Conservation (phyloP, 2,888 invertebrate genomes). For the Alloplasta piceator region DNA sequence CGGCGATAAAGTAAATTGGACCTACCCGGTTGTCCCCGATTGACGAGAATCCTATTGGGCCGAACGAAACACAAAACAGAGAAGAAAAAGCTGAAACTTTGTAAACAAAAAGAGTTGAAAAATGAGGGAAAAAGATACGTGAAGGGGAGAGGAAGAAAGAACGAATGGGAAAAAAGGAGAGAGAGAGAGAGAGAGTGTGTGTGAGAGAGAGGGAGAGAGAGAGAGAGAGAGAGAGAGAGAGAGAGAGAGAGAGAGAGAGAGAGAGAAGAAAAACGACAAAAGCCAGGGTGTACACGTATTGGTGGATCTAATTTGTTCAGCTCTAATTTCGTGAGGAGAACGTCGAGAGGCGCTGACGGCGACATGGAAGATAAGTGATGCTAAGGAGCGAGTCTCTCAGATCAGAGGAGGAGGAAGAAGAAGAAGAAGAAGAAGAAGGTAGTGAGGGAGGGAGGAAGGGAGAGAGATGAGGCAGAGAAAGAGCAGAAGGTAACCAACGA, state of each 20-base stretch:
- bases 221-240: no score
- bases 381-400: conserved; percentile 64
- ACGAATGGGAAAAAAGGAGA: no score
- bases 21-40: conserved; percentile 42
- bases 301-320: conserved; percentile 70
- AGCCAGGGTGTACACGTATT: conserved; percentile 61
- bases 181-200: no score
- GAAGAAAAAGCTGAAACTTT: background rate
- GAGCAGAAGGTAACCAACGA: conserved; percentile 65
- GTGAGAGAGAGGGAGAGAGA: no score
- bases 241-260: conserved; percentile 22
- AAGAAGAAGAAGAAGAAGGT: conserved; percentile 40
- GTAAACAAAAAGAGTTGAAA: conserved; percentile 29
- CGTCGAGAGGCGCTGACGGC: conserved; percentile 68
- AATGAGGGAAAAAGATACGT: conserved; percentile 25
- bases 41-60: conserved; percentile 27
- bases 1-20: conserved; percentile 50
- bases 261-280: conserved; percentile 15
- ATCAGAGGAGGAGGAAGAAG: conserved; percentile 50
- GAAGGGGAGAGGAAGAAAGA: no score
- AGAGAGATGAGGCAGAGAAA: conserved; percentile 50
- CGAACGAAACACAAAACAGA: conserved; percentile 4
- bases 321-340: conserved; percentile 69
- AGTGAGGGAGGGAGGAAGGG: conserved; percentile 46
- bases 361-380: conserved; percentile 71